Conservation (phyloP, 1,140 invertebrate species). For the Drosophila teissieri region DNA sequence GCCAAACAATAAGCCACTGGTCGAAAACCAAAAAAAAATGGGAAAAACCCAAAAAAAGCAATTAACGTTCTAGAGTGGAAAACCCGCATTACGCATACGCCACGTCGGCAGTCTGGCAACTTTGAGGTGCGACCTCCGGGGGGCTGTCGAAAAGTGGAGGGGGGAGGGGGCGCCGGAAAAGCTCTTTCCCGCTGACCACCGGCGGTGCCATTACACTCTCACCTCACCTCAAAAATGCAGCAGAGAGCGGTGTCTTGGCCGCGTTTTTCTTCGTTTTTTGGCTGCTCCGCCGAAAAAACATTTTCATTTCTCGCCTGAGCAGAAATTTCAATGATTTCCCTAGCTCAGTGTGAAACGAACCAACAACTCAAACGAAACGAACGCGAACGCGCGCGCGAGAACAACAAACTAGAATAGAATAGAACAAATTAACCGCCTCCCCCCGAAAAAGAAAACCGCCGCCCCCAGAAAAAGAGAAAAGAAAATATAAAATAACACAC, state of each 20-base stretch:
- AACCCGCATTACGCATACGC: conserved; percentile 77
- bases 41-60: conserved; percentile 3
- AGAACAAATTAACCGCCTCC: conserved; percentile 54
- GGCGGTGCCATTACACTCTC: conserved; percentile 14
- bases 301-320: conserved; percentile 68
- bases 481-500: neutral
- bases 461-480: neutral
- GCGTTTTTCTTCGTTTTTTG: neutral
- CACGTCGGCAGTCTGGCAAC: conserved; percentile 73
- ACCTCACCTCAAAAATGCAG: conserved; percentile 20
- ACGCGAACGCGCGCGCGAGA: conserved; percentile 68
- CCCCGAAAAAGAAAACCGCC: neutral
- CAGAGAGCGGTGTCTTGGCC: conserved; percentile 23
- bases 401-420: conserved; percentile 47
- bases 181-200: conserved; percentile 68
- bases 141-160: too few species aligned
- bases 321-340: conserved; percentile 74
- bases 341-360: conserved; percentile 78
- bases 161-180: conserved; percentile 11
- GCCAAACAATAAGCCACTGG: conserved; percentile 19
- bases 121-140: conserved; percentile 36
- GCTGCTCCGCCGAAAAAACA: conserved; percentile 28
- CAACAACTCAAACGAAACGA: conserved; percentile 81
- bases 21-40: neutral
- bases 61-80: conserved; percentile 52